These are phyloP conservation scores for Cyclophora punctaria DNA, from an alignment of 2,888 invertebrate species.

Conservation along the genomic window DNA sequence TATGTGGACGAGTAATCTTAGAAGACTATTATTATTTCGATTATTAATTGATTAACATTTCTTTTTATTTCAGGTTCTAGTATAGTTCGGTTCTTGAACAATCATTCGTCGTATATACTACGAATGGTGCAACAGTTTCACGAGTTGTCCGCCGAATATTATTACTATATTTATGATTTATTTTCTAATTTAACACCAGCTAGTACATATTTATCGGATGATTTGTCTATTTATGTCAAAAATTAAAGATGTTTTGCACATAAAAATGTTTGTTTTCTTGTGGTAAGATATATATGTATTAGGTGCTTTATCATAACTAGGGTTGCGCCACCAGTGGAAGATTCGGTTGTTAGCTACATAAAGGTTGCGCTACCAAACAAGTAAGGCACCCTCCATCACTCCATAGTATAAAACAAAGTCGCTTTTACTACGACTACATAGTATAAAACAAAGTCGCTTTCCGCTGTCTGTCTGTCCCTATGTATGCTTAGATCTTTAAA, in stretches of 20 bases:
- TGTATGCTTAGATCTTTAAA: too few species aligned
- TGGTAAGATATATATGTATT: too few species aligned
- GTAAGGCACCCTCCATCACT: too few species aligned
- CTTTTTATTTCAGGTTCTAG: conserved; percentile 16
- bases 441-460: too few species aligned
- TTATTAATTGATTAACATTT: neutral
- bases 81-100: conserved; percentile 19
- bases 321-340: too few species aligned
- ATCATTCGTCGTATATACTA: conserved; percentile 28
- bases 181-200: conserved; percentile 30
- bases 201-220: conserved; percentile 31
- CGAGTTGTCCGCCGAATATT: conserved; percentile 28
- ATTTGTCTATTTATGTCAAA: conserved; percentile 27
- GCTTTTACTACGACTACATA: too few species aligned
- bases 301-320: too few species aligned
- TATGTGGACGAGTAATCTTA: neutral
- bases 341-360: too few species aligned
- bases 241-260: conserved; percentile 3
- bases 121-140: conserved; percentile 28
- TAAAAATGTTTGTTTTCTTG: too few species aligned
- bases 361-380: too few species aligned
- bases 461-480: too few species aligned
- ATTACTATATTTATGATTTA: conserved; percentile 20
- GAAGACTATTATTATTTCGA: neutral
- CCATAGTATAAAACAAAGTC: too few species aligned